These are phyloP conservation scores for Callyntrura sp. DNA, from an alignment of 2,888 invertebrate genomes.

Conservation along the genomic window DNA sequence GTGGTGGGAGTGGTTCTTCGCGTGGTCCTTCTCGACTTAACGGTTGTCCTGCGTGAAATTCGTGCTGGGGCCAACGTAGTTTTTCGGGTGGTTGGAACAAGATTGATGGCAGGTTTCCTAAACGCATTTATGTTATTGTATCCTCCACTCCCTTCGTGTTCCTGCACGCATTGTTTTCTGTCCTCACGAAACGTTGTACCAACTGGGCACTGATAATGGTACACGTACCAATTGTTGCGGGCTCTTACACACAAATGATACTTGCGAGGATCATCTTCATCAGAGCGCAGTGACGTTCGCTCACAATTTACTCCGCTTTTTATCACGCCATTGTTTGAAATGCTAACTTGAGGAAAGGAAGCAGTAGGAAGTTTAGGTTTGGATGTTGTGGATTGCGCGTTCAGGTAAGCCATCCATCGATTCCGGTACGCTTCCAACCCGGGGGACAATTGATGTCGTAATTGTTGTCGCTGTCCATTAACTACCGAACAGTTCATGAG, in stretches of 20 bases:
- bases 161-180: constrained; percentile 38
- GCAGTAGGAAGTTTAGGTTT: not conserved
- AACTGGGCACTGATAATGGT: constrained; percentile 55
- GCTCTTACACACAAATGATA: constrained; percentile 61
- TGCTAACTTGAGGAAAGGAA: not conserved
- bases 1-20: not conserved
- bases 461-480: constrained; percentile 16
- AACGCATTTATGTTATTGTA: too few relatives aligned
- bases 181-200: constrained; percentile 33
- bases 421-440: constrained; percentile 43
- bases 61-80: not conserved
- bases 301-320: constrained; percentile 48
- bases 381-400: constrained; percentile 12
- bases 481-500: too few relatives aligned
- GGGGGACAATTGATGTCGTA: not conserved
- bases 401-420: constrained; percentile 41
- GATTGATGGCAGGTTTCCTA: not conserved
- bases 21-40: too few relatives aligned
- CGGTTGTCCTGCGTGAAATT: constrained; percentile 9
- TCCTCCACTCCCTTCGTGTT: too few relatives aligned
- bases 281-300: constrained; percentile 23
- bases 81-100: not conserved
- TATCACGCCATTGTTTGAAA: not conserved
- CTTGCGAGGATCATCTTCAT: constrained; percentile 44
- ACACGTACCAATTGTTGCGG: constrained; percentile 66